Percentiles rank a stretch among this genome's conserved stretches.
Conservation (phyloP, 2,888 invertebrate genomes). For the Calephelis perditalis region DNA sequence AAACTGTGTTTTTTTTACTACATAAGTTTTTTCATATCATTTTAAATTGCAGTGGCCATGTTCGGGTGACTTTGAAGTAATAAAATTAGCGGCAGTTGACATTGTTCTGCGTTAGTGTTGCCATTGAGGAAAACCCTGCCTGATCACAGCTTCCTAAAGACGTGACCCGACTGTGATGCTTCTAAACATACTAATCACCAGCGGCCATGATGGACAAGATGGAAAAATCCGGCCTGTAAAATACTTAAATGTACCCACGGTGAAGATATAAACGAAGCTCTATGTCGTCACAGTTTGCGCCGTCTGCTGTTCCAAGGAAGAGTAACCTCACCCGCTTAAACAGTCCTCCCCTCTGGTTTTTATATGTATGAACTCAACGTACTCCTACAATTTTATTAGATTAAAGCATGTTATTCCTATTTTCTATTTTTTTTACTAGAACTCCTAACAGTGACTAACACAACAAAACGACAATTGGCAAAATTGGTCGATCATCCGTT, state of each 20-base stretch:
- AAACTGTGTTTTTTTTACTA: too few species aligned
- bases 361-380: too few species aligned
- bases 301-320: too few species aligned
- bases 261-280: background rate
- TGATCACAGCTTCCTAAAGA: slow-evolving; percentile 40
- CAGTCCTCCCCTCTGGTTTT: too few species aligned
- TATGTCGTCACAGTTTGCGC: too few species aligned
- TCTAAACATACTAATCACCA: slow-evolving; percentile 29
- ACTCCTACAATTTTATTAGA: too few species aligned
- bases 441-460: too few species aligned
- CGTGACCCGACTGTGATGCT: slow-evolving; percentile 39
- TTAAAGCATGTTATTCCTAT: too few species aligned
- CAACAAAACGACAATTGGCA: too few species aligned
- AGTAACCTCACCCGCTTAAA: too few species aligned
- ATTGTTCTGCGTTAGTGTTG: slow-evolving; percentile 21
- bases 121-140: slow-evolving; percentile 25
- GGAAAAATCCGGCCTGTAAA: background rate
- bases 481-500: too few species aligned
- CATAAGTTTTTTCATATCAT: background rate
- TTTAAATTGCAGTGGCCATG: slow-evolving; percentile 1
- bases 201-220: background rate
- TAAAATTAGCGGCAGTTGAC: slow-evolving; percentile 13
- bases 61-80: background rate
- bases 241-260: background rate
- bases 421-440: too few species aligned